Evolutionary conservation across 2,888 invertebrate species (phyloP), one percentile per base, ranked within the genome.

Genomic region (Zeuzera pyrina): DNA sequence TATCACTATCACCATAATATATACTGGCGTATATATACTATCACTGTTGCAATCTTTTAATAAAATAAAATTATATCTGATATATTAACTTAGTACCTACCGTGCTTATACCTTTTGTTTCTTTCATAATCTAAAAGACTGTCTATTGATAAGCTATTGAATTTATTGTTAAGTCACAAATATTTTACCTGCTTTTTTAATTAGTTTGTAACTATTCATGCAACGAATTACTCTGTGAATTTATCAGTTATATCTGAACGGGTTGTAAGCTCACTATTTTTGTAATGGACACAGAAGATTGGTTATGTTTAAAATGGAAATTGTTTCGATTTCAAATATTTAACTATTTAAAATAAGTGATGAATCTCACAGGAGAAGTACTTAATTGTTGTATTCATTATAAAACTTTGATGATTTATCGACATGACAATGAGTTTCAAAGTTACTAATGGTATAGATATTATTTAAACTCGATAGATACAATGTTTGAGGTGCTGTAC

Each of bases 121-220:
- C 53, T 66, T 67, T 64, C 61, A 67, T 68, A 63, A 65, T 72
- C 66, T 73, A 74, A 74, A 81, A 83, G 81, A 83, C 81, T 83
- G 81, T 77, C 77, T 79, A 79, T 70, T 71, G 52, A 57, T 77
- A 79, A 77, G 78, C 70, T 73, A 76, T 66, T 69, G 61, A 73
- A 72, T 69, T 69, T 72, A 74, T 72, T 63, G 47, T 67, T 78
- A 77, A 76, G 81, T 81, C 79, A 81, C 81, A 83, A 83, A 83
- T 68, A 63, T 68, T 66, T 64, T 69, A 66, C 57, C 60, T 49
- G 57, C 57, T 70, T 66, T 57, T 55, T 60, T 25, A 58, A 66
- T 72, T 69, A 74, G 66, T 68, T 67, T 46, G 39, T 63, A 64
- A 62, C 57, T 59, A 45, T 59, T 63, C 58, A 68, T 54, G 77